A percentile compares a stretch with the other conserved stretches of the same genome.
Conservation (phyloP, 1,140 invertebrate species). For the Lepidurus couesii region DNA sequence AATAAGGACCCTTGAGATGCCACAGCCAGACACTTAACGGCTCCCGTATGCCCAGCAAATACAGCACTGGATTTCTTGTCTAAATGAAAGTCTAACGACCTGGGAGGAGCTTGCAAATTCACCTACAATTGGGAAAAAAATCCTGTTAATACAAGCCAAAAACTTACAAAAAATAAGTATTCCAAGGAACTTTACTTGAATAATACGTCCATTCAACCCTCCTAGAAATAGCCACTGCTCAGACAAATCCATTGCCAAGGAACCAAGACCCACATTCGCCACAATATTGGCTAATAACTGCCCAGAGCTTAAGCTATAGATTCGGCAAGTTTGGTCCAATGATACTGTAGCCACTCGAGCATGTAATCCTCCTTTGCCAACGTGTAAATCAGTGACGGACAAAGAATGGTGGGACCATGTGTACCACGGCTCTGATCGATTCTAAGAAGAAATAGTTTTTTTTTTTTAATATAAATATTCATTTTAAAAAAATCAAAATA, state of each 20-base stretch:
- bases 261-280: conserved; percentile 18
- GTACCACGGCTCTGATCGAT: conserved; percentile 50
- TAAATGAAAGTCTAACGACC: not conserved
- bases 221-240: not conserved
- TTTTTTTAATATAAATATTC: too few species aligned
- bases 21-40: conserved; percentile 61
- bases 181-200: not conserved
- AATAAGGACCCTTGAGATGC: conserved; percentile 61
- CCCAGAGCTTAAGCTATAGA: conserved; percentile 67
- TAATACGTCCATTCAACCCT: not conserved
- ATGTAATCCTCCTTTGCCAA: conserved; percentile 51
- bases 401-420: conserved; percentile 67
- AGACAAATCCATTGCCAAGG: not conserved
- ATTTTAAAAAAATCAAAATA: too few species aligned
- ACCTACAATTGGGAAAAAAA: not conserved
- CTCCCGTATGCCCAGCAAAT: conserved; percentile 59
- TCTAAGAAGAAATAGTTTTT: not conserved
- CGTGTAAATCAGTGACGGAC: conserved; percentile 64
- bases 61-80: conserved; percentile 38
- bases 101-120: not conserved
- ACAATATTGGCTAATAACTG: conserved; percentile 49
- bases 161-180: too few species aligned
- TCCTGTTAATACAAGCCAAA: not conserved
- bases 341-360: conserved; percentile 68
- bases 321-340: conserved; percentile 70